These are phyloP conservation scores for Pedetes capensis DNA, from an alignment of 2,113 vertebrate genomes.

Conservation along the genomic window DNA sequence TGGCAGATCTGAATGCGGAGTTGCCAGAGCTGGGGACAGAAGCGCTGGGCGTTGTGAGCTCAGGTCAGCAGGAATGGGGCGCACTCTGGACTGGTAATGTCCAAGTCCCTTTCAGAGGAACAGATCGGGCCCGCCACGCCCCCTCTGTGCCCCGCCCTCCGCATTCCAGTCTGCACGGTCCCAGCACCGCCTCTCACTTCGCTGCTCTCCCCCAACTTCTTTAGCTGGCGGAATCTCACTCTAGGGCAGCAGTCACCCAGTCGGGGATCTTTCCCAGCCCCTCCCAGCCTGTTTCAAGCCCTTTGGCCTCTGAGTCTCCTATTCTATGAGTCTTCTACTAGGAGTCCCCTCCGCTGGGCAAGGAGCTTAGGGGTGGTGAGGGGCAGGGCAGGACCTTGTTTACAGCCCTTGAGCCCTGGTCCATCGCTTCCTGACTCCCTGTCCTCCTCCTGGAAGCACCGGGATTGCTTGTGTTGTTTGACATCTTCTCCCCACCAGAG, in stretches of 20 bases:
- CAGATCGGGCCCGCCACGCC: not conserved
- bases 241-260: not conserved
- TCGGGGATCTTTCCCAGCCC: not conserved
- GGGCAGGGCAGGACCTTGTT: not conserved
- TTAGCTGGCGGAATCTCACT: not conserved
- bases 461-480: not conserved
- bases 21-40: not conserved
- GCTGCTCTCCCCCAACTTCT: not conserved
- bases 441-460: not conserved
- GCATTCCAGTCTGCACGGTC: not conserved
- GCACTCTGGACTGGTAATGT: not conserved
- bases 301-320: not conserved
- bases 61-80: not conserved
- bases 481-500: not conserved
- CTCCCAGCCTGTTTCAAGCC: not conserved
- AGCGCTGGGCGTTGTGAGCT: not conserved
- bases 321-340: not conserved
- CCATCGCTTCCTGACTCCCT: not conserved
- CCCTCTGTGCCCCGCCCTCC: rapidly evolving
- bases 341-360: not conserved
- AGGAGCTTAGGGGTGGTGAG: rapidly evolving
- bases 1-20: not conserved
- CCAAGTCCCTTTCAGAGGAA: not conserved
- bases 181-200: not conserved
- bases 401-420: not conserved